Evolutionary conservation across 2,797 vertebrate species (phyloP), one percentile per base, ranked within the genome.

Genomic region (Sphenodon punctatus): DNA sequence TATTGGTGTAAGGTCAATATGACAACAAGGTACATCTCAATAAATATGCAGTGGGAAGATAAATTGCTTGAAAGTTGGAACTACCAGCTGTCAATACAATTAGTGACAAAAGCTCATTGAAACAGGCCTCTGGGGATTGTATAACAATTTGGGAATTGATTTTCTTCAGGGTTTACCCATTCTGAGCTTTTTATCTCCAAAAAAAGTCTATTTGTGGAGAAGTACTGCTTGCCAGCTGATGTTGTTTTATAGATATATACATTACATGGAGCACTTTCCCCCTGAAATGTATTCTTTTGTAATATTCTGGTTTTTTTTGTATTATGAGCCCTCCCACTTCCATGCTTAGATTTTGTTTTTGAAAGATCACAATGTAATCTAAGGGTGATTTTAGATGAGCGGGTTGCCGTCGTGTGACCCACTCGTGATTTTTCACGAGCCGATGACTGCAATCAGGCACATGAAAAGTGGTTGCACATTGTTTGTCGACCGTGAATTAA

Each of bases 11-110:
- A 80, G 89, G 94, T 89, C 93, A 91, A 90, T 90, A 86, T 86
- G 27, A 58, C 2, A 49, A 92, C 86, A 89, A 93, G 89, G 85
- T 91, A 71, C 23, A 77, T 92, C 89, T 92, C 93, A 76, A 92
- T 93, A 94, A 93, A 93, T 84, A 93, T 83, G 80, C 88, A 75
- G 72, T 25, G 42, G 42, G 68, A 86, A 88, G 87, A 94, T 85
- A 92, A 94, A 94, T 85, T 74, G 70, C 82, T 42, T 34, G 42
- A 42, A 91, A 92, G 85, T 63, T 68, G 68, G 51, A 91, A 86
- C 81, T 87, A 86, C 92, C 89, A 94, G 84, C 91, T 95, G 90
- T 91, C 94, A 90, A 87, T 87, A 84, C 81, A 91, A 89, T 89
- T 89, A 89, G 75, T 92, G 75, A 89, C 82, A 88, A 89, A 93